Evolutionary conservation across 2,888 invertebrate species (phyloP).

Genomic region (Drosophila kuntzei): DNA sequence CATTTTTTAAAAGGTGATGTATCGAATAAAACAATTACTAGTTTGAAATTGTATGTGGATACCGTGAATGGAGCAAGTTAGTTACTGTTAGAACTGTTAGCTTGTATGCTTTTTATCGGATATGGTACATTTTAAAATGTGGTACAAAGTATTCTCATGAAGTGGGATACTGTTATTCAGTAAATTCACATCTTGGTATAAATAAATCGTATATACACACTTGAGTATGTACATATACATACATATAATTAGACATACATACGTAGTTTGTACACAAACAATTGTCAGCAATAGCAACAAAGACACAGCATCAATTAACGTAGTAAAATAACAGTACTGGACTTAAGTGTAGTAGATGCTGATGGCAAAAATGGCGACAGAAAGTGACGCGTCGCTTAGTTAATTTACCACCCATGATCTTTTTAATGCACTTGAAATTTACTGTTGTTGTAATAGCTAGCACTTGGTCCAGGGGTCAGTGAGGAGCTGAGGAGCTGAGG

Average conservation of each 20-base stretch:
- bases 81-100: no score
- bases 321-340: conserved; percentile 56
- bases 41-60: no score
- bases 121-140: background rate
- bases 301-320: conserved; percentile 70
- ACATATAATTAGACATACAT: conserved; percentile 8
- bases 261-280: conserved; percentile 41
- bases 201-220: conserved; percentile 4
- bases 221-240: background rate
- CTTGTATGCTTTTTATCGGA: no score
- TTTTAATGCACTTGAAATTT: conserved; percentile 81
- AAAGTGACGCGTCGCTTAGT: conserved; percentile 65
- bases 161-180: background rate
- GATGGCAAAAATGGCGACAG: conserved; percentile 35
- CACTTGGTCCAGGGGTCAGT: conserved; percentile 25
- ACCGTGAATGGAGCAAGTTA: no score
- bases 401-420: conserved; percentile 82
- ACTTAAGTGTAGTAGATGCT: conserved; percentile 43
- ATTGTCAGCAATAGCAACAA: conserved; percentile 65
- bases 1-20: background rate
- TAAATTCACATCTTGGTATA: conserved; percentile 16
- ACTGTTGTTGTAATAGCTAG: conserved; percentile 49
- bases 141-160: background rate
- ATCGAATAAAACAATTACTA: no score
- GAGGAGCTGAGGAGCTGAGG: background rate